Base-by-base conservation (phyloP, 2,797 vertebrate species). In the Acrossocheilus wenchowensis region DNA sequence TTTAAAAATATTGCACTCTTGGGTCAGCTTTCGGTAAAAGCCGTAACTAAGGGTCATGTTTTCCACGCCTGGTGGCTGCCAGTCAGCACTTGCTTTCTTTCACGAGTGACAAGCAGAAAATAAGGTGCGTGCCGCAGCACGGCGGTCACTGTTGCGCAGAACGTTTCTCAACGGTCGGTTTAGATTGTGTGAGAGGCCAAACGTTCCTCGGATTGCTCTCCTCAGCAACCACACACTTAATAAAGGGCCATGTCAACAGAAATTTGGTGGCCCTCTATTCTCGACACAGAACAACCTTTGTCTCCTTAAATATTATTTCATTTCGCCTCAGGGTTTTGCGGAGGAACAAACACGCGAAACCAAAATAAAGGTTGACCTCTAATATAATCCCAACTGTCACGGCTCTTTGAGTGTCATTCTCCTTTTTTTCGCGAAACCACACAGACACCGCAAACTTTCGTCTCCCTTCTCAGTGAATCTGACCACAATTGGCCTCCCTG, bases 191-290 rank as follows among this genome's bases (percentile, higher is more conserved):
- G 88, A 90, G 91, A 93, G 93, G 94, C 92, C 93, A 93, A 94
- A 91, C 90, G 92, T 91, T 89, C 92, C 85, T 89, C 82, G 92
- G 92, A 93, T 92, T 92, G 92, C 71, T 87, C 84, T 92, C 91
- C 94, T 95, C 95, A 93, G 93, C 92, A 94, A 95, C 95, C 95
- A 90, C 95, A 94, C 91, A 94, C 93, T 95, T 94, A 92, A 93
- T 94, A 96, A 89, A 93, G 89, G 92, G 93, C 94, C 91, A 87
- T 92, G 94, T 95, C 94, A 94, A 95, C 94, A 94, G 92, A 95
- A 95, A 93, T 90, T 30, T 89, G 88, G 86, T 92, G 82, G 87
- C 89, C 88, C 86, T 88, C 87, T 80, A 88, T 92, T 90, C 84
- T 90, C 92, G 91, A 92, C 92, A 90, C 87, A 88, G 93, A 92